Conservation (phyloP, 2,888 invertebrate genomes). For the Pachycephus smyrnensis region DNA sequence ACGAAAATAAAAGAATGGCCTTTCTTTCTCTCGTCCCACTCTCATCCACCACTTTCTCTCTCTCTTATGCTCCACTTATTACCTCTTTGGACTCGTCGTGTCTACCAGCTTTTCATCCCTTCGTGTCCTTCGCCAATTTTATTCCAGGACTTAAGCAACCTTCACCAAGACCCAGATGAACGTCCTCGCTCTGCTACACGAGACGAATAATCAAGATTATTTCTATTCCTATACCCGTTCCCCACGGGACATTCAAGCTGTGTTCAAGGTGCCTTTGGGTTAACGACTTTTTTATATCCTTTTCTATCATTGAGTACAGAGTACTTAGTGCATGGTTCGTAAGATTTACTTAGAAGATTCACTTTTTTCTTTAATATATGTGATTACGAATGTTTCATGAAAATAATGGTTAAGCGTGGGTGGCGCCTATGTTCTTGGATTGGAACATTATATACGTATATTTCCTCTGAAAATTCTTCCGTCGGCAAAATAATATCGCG, state of each 20-base stretch:
- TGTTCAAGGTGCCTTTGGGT: neutral
- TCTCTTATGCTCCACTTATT: neutral
- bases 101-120: neutral
- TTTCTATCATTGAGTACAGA: neutral
- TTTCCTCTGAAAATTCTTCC: neutral
- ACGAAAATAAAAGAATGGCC: neutral
- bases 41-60: neutral
- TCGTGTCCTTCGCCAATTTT: neutral
- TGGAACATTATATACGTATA: neutral
- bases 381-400: neutral
- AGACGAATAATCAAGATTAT: neutral
- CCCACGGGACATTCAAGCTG: neutral
- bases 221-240: neutral
- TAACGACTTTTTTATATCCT: neutral
- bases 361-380: neutral
- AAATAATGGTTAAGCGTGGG: neutral
- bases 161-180: neutral
- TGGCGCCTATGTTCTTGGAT: neutral
- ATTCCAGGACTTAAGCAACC: neutral
- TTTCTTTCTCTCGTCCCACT: neutral
- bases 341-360: neutral
- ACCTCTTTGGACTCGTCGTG: neutral
- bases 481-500: neutral
- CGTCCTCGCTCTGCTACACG: neutral
- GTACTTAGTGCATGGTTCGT: neutral